Percentiles rank a stretch among this genome's conserved stretches.
Evolutionary conservation across 2,888 invertebrate genomes (phyloP).

Genomic region (Sylvicola cinctus): DNA sequence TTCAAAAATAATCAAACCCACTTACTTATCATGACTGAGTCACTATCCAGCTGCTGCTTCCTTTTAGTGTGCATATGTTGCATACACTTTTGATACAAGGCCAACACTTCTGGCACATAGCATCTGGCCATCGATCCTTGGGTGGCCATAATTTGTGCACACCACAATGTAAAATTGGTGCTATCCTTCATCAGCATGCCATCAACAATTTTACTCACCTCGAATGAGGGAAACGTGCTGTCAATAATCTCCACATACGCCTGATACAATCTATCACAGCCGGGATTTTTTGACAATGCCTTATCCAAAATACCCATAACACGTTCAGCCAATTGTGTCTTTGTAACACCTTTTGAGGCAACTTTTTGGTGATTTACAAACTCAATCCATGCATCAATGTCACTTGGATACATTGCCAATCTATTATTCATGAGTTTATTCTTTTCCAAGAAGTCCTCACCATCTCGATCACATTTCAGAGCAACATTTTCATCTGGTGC

Average conservation of each 20-base stretch:
- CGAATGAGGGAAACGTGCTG: slow-evolving; percentile 34
- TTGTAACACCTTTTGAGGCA: slow-evolving; percentile 15
- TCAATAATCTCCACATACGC: slow-evolving; percentile 21
- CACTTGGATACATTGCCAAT: slow-evolving; percentile 27
- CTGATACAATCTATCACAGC: slow-evolving; percentile 28
- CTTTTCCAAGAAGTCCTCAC: slow-evolving; percentile 27
- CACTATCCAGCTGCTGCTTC: no score
- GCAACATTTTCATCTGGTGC: slow-evolving; percentile 11
- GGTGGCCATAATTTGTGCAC: slow-evolving; percentile 19
- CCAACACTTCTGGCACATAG: slow-evolving; percentile 32
- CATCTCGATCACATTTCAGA: slow-evolving; percentile 9
- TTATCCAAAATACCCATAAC: slow-evolving; percentile 39
- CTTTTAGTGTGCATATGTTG: slow-evolving; percentile 17
- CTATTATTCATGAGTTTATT: slow-evolving; percentile 32
- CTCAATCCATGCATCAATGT: slow-evolving; percentile 36
- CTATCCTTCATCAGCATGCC: slow-evolving; percentile 11
- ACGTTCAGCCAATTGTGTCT: slow-evolving; percentile 25
- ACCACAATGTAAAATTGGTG: slow-evolving; percentile 19
- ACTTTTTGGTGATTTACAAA: slow-evolving; percentile 35
- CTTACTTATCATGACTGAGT: slow-evolving; percentile 9
- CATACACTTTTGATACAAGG: slow-evolving; percentile 29
- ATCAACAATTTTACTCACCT: slow-evolving; percentile 29
- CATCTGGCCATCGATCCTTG: slow-evolving; percentile 38
- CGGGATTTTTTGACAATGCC: slow-evolving; percentile 33
- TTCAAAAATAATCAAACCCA: slow-evolving; percentile 2